Evolutionary conservation across 2,797 vertebrate species (phyloP), one percentile per base, ranked within the genome.

Genomic region (Gambelia wislizenii): DNA sequence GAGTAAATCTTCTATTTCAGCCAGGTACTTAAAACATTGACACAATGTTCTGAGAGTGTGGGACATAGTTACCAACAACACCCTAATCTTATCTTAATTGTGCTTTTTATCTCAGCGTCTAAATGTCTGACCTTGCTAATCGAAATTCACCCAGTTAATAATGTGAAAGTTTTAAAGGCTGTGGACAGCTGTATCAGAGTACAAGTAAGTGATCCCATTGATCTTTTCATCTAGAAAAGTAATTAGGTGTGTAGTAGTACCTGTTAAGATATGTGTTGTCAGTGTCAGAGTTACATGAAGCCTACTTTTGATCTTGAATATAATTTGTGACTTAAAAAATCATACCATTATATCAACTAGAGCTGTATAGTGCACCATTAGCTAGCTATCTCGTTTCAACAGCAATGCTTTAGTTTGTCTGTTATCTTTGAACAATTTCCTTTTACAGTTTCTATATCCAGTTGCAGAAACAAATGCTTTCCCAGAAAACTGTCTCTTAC

Each of bases 91-190:
- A 64, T 22, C 47, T 90, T 80, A 95, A 93, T 1, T 56, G 49
- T 70, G 3, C 91, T 93, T 91, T 91, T 88, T 91, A 49, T 95
- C 87, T 70, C 92, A 99, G 99, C 97, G 81, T 98, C 98, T 86
- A 98, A 97, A 91, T 99, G 98, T 95, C 97, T 99, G 89, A 98
- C 98, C 4, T 97, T 99, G 86, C 96, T 99, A 87, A 97, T 99
- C 56, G 99, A 99, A 97, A 99, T 99, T 90, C 97, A 97, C 81
- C 99, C 98, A 33, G 91, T 99, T 92, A 98, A 99, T 96, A 98
- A 99, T 89, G 98, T 98, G 89, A 99, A 97, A 95, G 99, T 99
- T 92, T 97, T 99, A 64, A 99, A 99, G 95, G 99, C 99, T 0
- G 98, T 99, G 82, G 98, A 99, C 94, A 98, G 97, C 96, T 97